phyloP scores from a whole-genome alignment of 2,888 invertebrate genomes.

The Tuberolachnus salignus region DNA sequence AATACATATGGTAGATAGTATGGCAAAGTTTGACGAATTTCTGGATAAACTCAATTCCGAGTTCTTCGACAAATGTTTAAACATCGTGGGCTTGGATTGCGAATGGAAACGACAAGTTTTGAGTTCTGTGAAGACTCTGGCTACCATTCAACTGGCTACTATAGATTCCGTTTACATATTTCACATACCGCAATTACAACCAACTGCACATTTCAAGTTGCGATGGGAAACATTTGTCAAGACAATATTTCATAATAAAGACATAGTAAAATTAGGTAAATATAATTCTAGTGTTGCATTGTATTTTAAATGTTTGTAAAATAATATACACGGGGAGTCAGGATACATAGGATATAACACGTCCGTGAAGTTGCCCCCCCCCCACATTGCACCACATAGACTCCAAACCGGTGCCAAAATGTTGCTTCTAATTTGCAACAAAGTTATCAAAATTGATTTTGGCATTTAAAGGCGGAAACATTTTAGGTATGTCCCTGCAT shows the following conservation, averaged over 20 bases:
- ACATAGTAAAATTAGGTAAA: slow-evolving; percentile 77
- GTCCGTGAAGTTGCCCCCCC: too few species aligned
- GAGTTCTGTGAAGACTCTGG: slow-evolving; percentile 66
- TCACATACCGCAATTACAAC: slow-evolving; percentile 73
- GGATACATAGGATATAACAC: too few species aligned
- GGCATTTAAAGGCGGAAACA: too few species aligned
- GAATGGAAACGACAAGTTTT: slow-evolving; percentile 89
- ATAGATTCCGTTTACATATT: slow-evolving; percentile 74
- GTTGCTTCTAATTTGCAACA: too few species aligned
- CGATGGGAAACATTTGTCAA: slow-evolving; percentile 73
- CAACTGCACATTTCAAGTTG: slow-evolving; percentile 62
- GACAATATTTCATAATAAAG: slow-evolving; percentile 75
- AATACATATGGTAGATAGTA: slow-evolving; percentile 39
- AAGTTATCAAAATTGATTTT: too few species aligned
- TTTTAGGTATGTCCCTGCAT: too few species aligned
- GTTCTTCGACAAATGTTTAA: slow-evolving; percentile 66
- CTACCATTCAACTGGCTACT: slow-evolving; percentile 83
- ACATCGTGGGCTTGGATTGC: slow-evolving; percentile 74
- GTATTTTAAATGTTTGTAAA: too few species aligned
- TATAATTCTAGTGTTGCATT: background rate
- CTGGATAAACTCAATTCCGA: slow-evolving; percentile 47
- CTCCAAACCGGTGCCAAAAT: too few species aligned
- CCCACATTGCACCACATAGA: too few species aligned
- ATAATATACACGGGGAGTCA: too few species aligned
- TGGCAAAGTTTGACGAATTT: slow-evolving; percentile 43